These are phyloP conservation scores for Sphenodon punctatus DNA, from an alignment of 2,797 vertebrate genomes.

Conservation along the genomic window DNA sequence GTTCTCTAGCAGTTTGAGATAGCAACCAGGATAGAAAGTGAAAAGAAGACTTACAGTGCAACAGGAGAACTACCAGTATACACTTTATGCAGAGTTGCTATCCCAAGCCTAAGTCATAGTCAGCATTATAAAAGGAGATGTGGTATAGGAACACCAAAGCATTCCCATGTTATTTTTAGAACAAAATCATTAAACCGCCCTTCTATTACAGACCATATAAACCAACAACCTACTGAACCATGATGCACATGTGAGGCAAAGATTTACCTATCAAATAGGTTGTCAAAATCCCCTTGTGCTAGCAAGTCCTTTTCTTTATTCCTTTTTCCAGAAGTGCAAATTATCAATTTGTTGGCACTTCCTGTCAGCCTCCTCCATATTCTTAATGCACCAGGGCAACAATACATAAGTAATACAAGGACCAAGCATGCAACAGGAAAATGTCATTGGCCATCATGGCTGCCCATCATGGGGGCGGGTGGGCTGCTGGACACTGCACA, in stretches of 20 bases:
- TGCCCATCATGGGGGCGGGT: no score
- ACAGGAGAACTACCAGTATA: no score
- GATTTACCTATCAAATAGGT: neutral
- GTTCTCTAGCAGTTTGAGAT: no score
- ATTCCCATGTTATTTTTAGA: neutral
- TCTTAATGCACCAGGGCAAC: neutral
- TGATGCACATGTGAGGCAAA: neutral
- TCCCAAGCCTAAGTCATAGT: neutral
- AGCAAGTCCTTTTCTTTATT: neutral
- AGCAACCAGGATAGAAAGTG: no score
- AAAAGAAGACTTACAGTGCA: no score
- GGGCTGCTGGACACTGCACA: no score
- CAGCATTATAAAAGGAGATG: rapidly evolving
- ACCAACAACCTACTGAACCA: neutral
- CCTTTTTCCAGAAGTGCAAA: neutral
- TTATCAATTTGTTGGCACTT: neutral
- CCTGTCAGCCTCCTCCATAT: rapidly evolving
- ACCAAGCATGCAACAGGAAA: neutral
- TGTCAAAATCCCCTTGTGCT: neutral
- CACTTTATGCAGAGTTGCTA: neutral
- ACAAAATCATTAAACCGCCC: neutral
- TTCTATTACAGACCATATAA: neutral
- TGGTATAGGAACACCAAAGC: neutral
- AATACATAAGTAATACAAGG: neutral
- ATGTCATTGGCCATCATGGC: no score